Base-by-base conservation (phyloP, 35 echinoderm and acorn worm species). In the Ptychodera flava region DNA sequence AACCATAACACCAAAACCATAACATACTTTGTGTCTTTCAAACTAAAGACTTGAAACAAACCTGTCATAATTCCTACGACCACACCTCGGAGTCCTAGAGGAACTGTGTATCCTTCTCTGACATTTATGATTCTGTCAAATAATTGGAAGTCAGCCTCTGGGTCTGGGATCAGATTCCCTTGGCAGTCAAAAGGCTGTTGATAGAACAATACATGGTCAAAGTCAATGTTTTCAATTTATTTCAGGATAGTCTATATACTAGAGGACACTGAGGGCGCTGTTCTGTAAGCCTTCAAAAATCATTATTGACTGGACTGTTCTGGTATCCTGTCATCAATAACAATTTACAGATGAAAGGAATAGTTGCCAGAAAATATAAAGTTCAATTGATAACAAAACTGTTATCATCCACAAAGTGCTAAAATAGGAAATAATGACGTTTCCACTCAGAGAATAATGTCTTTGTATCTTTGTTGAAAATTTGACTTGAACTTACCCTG, bases 81-180 rank as follows among this genome's bases (percentile, higher is more conserved):
- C 0, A 94, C 91, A 0, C 96, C 96, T 78, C 80, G 64, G 10
- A 94, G 36, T 33, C 96, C 96, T 27, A 99, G 89, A 15, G 96
- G 96, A 1, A 99, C 96, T 78, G 90, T 94, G 86, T 92, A 94
- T 29, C 96, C 92, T 81, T 99, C 90, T 77, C 90, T 37, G 16
- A 92, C 85, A 31, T 99, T 99, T 77, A 99, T 90, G 30, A 99
- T 90, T 28, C 96, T 78, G 33, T 99, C 96, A 94, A 94, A 99
- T 78, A 99, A 77, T 35, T 94, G 81, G 75, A 90, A 94, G 1
- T 79, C 79, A 1, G 85, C 93, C 32, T 94, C 81, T 28, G 92
- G 92, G 36, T 99, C 96, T 36, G 96, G 93, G 0, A 99, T 89
- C 1, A 94, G 85, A 84, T 99, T 94, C 0, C 96, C 96, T 38